Base-by-base conservation (phyloP, 2,888 invertebrate genomes). In the Cantharis nigra region DNA sequence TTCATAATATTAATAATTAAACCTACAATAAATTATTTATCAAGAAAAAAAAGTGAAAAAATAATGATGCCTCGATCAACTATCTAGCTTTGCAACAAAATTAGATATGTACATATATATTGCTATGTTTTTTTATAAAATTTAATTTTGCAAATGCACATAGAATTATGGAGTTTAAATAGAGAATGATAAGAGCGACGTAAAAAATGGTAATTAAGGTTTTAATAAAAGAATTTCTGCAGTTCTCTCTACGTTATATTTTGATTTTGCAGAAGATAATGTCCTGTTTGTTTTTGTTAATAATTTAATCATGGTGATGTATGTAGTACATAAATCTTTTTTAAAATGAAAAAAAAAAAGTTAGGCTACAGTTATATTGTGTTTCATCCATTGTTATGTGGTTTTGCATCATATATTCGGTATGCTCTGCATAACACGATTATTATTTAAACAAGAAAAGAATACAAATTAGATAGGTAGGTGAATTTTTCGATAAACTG, bases 391-490 rank as follows among this genome's bases (percentile, higher is more conserved):
- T 65, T 65, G 65, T 65, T 65, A 65, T 23, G 65, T 26, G 26
- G 65, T 23, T 65, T 18, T 65, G 65, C 65, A 65, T 65, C 65
- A 65, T 65, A 65, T 77, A 74, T 77, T 71, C 71, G 64, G 62
- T 64, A 28, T 77, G 73, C 20, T 74, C 67, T 67, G 73, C 67
- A 62, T 73, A 65, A 70, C 74, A 74, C 74, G 69, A 65, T 74
- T 77, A 77, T 74, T 77, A 77, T 77, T 74, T 65, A 69, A 28
- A 71, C 69, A 74, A 63, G 67, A 69, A 49, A 62, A 74, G 77
- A 62, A 77, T 77, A 49, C 33, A 26, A 77, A 76, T 63, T 65
- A 77, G 71, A 65, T 65, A 11, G 65, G 18, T 65, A 11, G 65
- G 18, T 64, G 11, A 65, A 16, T 33, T 33, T 13, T 26, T 13